Evolutionary conservation across 1,140 invertebrate species (phyloP).

Genomic region (Heterodera carotae): DNA sequence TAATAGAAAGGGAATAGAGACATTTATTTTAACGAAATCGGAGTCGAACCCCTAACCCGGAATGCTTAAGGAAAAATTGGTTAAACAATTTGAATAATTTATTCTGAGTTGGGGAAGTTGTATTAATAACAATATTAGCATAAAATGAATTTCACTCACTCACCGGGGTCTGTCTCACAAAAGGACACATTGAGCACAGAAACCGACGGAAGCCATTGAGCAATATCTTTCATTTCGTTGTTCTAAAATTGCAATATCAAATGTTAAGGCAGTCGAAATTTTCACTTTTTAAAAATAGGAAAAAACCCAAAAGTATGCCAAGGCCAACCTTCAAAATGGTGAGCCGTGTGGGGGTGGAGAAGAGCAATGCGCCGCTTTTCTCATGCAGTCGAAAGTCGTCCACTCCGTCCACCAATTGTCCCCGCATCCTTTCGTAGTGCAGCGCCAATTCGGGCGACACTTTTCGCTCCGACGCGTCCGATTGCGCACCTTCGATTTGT

Average conservation of each 20-base stretch:
- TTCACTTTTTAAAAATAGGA: no score
- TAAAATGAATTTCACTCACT: neutral
- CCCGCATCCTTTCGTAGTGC: slow-evolving; percentile 46
- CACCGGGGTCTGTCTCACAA: slow-evolving; percentile 26
- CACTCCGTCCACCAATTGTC: slow-evolving; percentile 41
- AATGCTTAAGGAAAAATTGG: no score
- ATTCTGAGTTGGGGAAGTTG: no score
- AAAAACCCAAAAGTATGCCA: neutral
- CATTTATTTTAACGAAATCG: no score
- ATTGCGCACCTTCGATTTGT: neutral
- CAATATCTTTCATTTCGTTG: slow-evolving; percentile 29
- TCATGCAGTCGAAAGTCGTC: slow-evolving; percentile 25
- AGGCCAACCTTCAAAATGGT: slow-evolving; percentile 23
- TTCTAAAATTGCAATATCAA: slow-evolving; percentile 47
- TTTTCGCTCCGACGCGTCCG: slow-evolving; percentile 7
- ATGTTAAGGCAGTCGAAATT: neutral
- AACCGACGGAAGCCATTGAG: slow-evolving; percentile 30
- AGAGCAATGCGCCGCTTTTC: slow-evolving; percentile 21
- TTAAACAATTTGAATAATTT: no score
- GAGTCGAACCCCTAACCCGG: no score
- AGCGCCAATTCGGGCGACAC: slow-evolving; percentile 42
- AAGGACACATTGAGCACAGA: slow-evolving; percentile 44
- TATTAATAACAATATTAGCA: no score
- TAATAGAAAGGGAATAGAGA: no score
- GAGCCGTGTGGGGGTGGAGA: slow-evolving; percentile 22